Percentiles rank a stretch among this genome's conserved stretches.
These are phyloP conservation scores for Acleris literana DNA, from an alignment of 2,888 invertebrate species.

Conservation along the genomic window DNA sequence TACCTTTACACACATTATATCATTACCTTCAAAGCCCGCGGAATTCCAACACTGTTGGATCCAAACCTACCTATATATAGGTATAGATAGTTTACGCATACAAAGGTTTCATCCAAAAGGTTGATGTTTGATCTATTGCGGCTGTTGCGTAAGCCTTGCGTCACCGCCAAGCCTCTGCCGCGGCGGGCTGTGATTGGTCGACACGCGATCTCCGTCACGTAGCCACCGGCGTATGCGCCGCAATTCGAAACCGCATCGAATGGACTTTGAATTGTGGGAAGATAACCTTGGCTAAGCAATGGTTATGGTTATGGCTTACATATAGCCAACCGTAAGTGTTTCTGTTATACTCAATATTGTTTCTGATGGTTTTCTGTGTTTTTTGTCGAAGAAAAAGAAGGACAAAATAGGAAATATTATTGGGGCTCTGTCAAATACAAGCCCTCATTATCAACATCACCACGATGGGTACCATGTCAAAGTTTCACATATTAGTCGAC, in stretches of 20 bases:
- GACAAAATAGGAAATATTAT: no score
- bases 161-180: slow-evolving; percentile 65
- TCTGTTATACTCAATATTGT: no score
- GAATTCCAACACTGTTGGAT: no score
- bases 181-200: slow-evolving; percentile 54
- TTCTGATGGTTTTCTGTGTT: no score
- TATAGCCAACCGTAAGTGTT: not conserved
- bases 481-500: no score
- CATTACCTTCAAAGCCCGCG: no score
- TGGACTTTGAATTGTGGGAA: slow-evolving; percentile 2
- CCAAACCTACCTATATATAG: no score
- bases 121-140: slow-evolving; percentile 28
- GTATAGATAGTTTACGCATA: not conserved
- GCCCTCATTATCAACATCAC: no score
- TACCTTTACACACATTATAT: no score
- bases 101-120: not conserved
- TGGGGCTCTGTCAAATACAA: no score
- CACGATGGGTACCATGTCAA: no score
- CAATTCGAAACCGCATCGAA: slow-evolving; percentile 2
- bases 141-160: slow-evolving; percentile 63
- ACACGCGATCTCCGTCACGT: slow-evolving; percentile 59
- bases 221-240: slow-evolving; percentile 41
- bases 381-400: no score
- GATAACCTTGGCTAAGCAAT: slow-evolving; percentile 1
- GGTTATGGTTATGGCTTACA: not conserved